Percentiles rank a stretch among this genome's conserved stretches.
These are phyloP conservation scores for Pedionomus torquatus DNA, from an alignment of 2,113 vertebrate genomes.

Conservation along the genomic window DNA sequence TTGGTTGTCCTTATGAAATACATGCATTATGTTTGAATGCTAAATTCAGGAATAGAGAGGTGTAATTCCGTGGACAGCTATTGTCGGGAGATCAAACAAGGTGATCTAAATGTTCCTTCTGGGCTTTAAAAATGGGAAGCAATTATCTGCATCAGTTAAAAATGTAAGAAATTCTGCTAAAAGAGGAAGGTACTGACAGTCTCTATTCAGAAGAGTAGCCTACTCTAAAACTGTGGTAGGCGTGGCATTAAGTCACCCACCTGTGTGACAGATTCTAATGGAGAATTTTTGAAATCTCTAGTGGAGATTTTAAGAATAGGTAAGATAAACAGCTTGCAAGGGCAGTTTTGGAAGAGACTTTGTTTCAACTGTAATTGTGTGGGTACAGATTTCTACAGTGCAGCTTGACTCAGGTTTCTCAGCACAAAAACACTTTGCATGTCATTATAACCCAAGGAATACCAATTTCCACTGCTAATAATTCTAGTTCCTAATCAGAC, in stretches of 20 bases:
- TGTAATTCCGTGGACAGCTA: background rate
- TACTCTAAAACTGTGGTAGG: background rate
- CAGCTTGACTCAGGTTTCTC: background rate
- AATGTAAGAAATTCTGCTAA: background rate
- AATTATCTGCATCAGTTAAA: background rate
- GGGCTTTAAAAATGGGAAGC: background rate
- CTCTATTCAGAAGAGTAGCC: background rate
- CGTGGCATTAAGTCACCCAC: background rate
- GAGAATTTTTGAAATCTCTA: no score
- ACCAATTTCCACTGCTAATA: background rate
- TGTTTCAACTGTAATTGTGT: background rate
- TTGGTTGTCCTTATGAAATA: background rate
- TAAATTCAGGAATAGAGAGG: background rate
- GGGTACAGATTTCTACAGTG: background rate
- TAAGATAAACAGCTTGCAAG: background rate
- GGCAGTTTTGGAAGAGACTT: background rate
- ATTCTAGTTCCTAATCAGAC: background rate
- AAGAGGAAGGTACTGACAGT: background rate
- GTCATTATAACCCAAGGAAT: background rate
- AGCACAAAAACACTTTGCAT: background rate
- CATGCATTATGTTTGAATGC: background rate
- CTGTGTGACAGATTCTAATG: background rate
- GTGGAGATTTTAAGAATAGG: background rate
- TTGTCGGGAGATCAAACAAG: background rate
- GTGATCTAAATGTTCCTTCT: background rate